Conservation (phyloP, 2,797 vertebrate species). For the Chiroxiphia lanceolata region DNA sequence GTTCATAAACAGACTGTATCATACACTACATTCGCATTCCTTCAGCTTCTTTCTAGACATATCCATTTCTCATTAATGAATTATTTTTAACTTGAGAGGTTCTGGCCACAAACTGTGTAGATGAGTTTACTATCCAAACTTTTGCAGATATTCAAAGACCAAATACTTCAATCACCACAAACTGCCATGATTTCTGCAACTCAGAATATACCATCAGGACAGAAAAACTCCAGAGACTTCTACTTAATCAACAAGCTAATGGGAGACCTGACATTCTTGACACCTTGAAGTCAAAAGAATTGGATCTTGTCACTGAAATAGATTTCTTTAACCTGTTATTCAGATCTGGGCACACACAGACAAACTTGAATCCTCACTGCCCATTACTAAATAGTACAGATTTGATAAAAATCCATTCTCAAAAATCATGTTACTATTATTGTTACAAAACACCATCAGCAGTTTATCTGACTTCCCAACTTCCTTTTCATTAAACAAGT, state of each 20-base stretch:
- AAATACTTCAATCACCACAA: background rate
- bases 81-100: background rate
- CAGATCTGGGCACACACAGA: background rate
- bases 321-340: background rate
- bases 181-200: background rate
- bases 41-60: background rate
- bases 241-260: background rate
- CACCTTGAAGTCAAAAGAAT: background rate
- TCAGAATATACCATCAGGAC: background rate
- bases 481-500: background rate
- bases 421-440: background rate
- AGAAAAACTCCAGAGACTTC: background rate
- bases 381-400: rapidly evolving
- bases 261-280: background rate
- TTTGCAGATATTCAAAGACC: background rate
- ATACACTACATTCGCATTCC: background rate
- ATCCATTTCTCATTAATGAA: background rate
- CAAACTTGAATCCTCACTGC: background rate
- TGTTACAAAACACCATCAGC: background rate
- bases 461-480: background rate
- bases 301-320: background rate
- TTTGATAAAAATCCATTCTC: background rate
- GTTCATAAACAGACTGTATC: background rate
- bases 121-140: background rate
- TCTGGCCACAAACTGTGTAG: background rate